Percentiles rank a stretch among this genome's conserved stretches.
Conservation (phyloP, 1,140 invertebrate species). For the Hermatobates lingyangjiaoensis region DNA sequence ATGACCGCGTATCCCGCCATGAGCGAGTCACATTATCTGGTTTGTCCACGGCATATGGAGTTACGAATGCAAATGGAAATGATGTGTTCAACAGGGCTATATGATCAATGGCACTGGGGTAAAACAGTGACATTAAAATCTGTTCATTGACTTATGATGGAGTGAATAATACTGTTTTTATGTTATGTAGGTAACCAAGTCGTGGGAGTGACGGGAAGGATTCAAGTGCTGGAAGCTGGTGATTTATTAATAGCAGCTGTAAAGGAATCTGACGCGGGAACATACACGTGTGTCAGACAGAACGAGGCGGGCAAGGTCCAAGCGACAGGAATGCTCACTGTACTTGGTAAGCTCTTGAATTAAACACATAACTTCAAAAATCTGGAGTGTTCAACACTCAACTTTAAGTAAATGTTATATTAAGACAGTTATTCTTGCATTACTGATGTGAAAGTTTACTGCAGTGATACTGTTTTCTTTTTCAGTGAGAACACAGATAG, state of each 20-base stretch:
- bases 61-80: no score
- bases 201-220: conserved; percentile 35
- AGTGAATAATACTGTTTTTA: no score
- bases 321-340: conserved; percentile 58
- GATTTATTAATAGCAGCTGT: conserved; percentile 74
- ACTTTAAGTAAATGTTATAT: background rate
- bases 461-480: conserved; percentile 18
- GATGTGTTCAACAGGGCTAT: no score
- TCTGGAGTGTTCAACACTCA: no score
- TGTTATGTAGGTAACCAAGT: conserved; percentile 28
- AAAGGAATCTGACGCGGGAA: conserved; percentile 58
- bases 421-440: no score
- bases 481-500: conserved; percentile 75
- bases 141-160: no score
- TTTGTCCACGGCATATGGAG: no score
- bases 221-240: conserved; percentile 60
- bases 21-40: no score
- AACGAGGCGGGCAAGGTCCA: conserved; percentile 75
- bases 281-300: conserved; percentile 69
- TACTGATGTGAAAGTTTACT: background rate
- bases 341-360: conserved; percentile 47
- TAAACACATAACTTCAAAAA: background rate
- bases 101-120: no score
- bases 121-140: no score
- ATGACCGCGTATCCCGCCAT: no score